Evolutionary conservation across 2,888 invertebrate species (phyloP).

Genomic region (Eumacrocentrus americanus): DNA sequence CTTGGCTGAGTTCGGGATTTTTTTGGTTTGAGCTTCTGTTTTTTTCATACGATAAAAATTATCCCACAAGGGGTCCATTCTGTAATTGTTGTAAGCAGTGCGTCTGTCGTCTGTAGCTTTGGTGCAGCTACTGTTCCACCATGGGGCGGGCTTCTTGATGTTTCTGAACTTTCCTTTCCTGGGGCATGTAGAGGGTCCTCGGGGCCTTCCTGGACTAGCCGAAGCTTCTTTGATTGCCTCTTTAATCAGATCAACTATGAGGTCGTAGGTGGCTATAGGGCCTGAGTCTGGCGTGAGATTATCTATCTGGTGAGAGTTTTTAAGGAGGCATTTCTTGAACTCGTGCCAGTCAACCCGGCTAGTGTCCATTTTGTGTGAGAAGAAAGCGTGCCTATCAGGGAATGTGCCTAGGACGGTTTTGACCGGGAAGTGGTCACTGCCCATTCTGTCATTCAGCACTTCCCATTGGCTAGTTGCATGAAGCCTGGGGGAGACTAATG

Average conservation of each 20-base stretch:
- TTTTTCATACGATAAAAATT: background rate
- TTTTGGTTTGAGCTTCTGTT: background rate
- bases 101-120: background rate
- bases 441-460: background rate
- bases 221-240: background rate
- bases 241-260: background rate
- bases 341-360: constrained; percentile 19
- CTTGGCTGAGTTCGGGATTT: background rate
- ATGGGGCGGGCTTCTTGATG: constrained; percentile 14
- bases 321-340: too few relatives aligned
- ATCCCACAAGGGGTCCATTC: background rate
- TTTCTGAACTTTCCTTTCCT: background rate
- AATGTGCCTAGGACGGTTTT: constrained; percentile 6
- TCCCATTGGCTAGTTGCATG: background rate
- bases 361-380: background rate
- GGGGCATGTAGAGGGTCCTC: background rate
- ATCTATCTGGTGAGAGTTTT: too few relatives aligned
- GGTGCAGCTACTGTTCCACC: constrained; percentile 7
- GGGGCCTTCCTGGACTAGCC: too few relatives aligned
- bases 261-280: background rate
- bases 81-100: background rate
- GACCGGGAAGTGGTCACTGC: constrained; percentile 24
- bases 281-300: too few relatives aligned
- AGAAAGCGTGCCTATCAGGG: background rate
- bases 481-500: background rate